Base-by-base conservation (phyloP, 2,888 invertebrate genomes). In the Meteorus colon region DNA sequence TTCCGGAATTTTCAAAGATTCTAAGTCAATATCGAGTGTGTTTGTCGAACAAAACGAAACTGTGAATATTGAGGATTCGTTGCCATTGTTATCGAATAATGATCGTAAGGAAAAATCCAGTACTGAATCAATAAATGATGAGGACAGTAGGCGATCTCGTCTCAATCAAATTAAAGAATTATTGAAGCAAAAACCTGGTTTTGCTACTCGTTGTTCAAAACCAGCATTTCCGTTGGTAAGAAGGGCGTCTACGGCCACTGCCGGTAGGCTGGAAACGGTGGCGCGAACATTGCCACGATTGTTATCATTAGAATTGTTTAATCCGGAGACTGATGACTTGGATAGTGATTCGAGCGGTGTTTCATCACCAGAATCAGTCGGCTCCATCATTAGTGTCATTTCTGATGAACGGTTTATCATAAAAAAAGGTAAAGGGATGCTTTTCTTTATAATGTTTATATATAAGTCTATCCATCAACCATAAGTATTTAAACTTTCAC, bases 341-440 rank as follows among this genome's bases (percentile, higher is more conserved):
- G 97, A 97, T 87, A 96, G 96, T 84, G 97, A 97, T 87, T 96
- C 96, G 0, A 96, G 96, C 84, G 95, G 95, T 4, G 95, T 96
- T 14, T 96, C 96, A 0, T 96, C 96, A 0, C 96, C 96, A 2
- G 96, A 96, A 86, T 96, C 96, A 2, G 93, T 95, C 1, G 96
- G 96, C 82, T 96, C 96, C 85, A 96, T 96, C 0, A 96, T 96
- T 81, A 95, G 95, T 84, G 95, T 95, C 0, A 92, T 94, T 19
- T 92, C 93, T 12, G 94, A 94, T 59, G 93, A 93, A 81, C 89
- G 92, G 31, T 90, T 86, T 71, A 76, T 81, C 8, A 72, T 80
- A 4, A 86, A 85, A n/a, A 87, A 84, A 55, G 55, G 55, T 55
- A 24, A 4, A n/a, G 24, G 8, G 2, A 41, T 55, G 4, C n/a